A percentile compares a stretch with the other conserved stretches of the same genome.
Evolutionary conservation across 2,113 vertebrate species (phyloP).

Genomic region (Rhinopomastus cyanomelas): DNA sequence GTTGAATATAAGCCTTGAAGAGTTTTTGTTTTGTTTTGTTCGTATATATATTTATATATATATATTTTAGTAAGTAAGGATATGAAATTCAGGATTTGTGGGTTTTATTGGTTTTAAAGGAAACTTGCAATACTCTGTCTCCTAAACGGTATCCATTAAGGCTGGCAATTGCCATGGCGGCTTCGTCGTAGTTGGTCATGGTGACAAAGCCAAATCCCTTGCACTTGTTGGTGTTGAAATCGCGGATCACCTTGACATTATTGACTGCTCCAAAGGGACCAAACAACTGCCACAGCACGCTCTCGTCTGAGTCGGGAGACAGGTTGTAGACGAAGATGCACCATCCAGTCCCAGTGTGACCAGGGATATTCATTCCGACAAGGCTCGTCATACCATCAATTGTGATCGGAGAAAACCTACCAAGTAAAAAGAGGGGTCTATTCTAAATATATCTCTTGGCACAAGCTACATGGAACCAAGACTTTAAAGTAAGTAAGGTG

Average conservation of each 20-base stretch:
- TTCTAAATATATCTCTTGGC: conserved; percentile 70
- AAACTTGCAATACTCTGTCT: conserved; percentile 99
- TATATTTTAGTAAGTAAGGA: conserved; percentile 86
- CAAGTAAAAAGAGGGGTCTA: conserved; percentile 75
- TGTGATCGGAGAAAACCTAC: conserved; percentile 99
- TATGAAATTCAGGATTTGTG: conserved; percentile 99
- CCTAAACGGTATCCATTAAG: conserved; percentile 99
- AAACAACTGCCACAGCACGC: conserved; percentile 99
- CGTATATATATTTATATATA: conserved; percentile 83
- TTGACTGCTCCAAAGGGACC: conserved; percentile 98
- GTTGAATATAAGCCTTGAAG: conserved; percentile 99
- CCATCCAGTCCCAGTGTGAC: conserved; percentile 98
- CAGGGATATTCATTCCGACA: conserved; percentile 99
- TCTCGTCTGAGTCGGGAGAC: conserved; percentile 98
- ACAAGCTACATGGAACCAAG: conserved; percentile 12
- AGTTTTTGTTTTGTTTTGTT: conserved; percentile 88
- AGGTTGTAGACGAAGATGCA: conserved; percentile 99
- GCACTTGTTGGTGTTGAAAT: conserved; percentile 99
- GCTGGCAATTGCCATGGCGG: conserved; percentile 99
- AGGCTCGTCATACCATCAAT: conserved; percentile 99
- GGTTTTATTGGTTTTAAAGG: conserved; percentile 99
- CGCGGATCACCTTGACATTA: conserved; percentile 99
- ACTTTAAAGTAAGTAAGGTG: not conserved
- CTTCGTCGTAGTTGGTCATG: conserved; percentile 99
- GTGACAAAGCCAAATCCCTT: conserved; percentile 99